phyloP scores from a whole-genome alignment of 2,888 invertebrate genomes.

The Scaptodrosophila latifasciaeformis region DNA sequence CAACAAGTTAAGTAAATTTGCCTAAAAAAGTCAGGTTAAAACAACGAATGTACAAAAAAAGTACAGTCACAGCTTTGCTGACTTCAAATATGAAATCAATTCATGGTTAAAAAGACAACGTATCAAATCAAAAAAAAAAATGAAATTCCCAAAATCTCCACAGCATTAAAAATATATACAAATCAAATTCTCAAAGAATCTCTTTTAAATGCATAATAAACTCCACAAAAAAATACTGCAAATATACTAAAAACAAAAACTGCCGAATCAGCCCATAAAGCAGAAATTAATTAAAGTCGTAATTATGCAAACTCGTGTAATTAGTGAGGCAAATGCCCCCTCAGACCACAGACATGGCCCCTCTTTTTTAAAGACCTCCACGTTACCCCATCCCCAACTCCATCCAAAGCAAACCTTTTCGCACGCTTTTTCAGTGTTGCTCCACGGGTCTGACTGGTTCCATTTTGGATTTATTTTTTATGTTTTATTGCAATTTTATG shows the following conservation, averaged over 20 bases:
- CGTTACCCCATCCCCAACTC: background rate
- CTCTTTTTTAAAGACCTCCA: background rate
- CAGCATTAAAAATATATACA: background rate
- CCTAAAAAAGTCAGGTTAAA: too few relatives aligned
- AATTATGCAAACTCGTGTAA: slow-evolving; percentile 67
- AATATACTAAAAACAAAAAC: too few relatives aligned
- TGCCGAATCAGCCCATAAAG: background rate
- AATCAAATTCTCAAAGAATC: too few relatives aligned
- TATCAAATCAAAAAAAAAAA: background rate
- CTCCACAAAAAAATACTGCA: too few relatives aligned
- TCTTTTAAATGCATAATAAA: too few relatives aligned
- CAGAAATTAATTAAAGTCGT: slow-evolving; percentile 52
- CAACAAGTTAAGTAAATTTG: too few relatives aligned
- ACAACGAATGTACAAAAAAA: too few relatives aligned
- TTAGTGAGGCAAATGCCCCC: slow-evolving; percentile 38
- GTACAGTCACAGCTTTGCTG: too few relatives aligned
- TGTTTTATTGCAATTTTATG: slow-evolving; percentile 63
- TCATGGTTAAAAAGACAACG: background rate
- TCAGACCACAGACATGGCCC: slow-evolving; percentile 9
- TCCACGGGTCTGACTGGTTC: background rate
- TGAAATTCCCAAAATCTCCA: background rate
- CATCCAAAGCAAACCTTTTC: slow-evolving; percentile 14
- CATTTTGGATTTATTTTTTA: slow-evolving; percentile 22
- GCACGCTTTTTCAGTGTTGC: background rate
- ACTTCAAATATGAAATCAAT: too few relatives aligned